Evolutionary conservation across 2,797 vertebrate species (phyloP).

Genomic region (Distichodus sexfasciatus): DNA sequence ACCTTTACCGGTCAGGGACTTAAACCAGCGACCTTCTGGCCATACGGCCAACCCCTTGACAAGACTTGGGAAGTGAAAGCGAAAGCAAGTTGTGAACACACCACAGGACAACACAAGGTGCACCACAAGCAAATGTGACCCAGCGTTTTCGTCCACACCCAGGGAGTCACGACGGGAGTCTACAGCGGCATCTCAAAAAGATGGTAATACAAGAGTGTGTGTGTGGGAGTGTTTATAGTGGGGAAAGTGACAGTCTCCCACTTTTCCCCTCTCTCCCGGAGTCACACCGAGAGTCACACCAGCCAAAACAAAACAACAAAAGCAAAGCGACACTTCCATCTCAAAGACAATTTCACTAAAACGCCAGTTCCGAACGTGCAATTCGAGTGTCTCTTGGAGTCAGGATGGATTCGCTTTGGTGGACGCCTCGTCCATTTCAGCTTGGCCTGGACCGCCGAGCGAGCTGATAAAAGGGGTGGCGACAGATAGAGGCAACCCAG

Average conservation of each 20-base stretch:
- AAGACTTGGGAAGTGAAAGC: too few relatives aligned
- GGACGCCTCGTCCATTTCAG: conserved; percentile 9
- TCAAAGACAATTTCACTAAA: conserved; percentile 30
- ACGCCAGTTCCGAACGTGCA: conserved; percentile 39
- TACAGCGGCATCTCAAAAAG: too few relatives aligned
- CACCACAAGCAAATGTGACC: too few relatives aligned
- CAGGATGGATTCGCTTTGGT: conserved; percentile 13
- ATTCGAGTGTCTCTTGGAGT: conserved; percentile 17
- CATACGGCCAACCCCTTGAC: too few relatives aligned
- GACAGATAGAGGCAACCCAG: not conserved
- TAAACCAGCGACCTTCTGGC: too few relatives aligned
- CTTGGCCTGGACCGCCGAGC: not conserved
- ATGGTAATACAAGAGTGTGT: too few relatives aligned
- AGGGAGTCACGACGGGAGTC: too few relatives aligned
- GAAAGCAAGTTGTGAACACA: conserved; percentile 48
- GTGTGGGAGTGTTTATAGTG: too few relatives aligned
- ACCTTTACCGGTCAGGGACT: too few relatives aligned
- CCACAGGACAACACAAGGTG: too few relatives aligned
- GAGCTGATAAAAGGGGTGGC: not conserved
- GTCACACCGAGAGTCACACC: conserved; percentile 15
- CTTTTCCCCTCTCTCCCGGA: conserved; percentile 17
- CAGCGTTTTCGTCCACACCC: too few relatives aligned
- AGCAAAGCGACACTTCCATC: conserved; percentile 42
- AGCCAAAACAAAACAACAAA: conserved; percentile 35
- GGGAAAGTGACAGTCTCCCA: too few relatives aligned